phyloP scores from a whole-genome alignment of 2,113 vertebrate genomes.

The Aix galericulata region DNA sequence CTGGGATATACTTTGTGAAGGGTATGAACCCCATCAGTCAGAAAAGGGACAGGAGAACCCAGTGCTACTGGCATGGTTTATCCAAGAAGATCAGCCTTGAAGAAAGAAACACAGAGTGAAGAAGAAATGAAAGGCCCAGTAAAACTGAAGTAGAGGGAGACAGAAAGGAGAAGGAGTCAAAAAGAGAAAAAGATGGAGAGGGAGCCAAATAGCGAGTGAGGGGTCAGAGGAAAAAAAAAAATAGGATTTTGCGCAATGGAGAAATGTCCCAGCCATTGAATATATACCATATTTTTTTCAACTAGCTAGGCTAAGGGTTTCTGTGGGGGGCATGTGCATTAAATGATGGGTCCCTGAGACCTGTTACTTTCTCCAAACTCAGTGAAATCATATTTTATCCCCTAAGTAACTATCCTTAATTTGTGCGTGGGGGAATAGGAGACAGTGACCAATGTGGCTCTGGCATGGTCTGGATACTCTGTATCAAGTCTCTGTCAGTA shows the following conservation, averaged over 20 bases:
- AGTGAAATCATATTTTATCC: not conserved
- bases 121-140: not conserved
- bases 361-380: not conserved
- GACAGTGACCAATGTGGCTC: not conserved
- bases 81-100: not conserved
- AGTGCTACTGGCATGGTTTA: not conserved
- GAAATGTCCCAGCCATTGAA: not conserved
- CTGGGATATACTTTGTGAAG: not conserved
- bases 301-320: not conserved
- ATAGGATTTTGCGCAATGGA: not conserved
- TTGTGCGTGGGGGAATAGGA: not conserved
- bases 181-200: not conserved
- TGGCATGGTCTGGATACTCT: not conserved
- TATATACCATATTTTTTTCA: not conserved
- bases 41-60: not conserved
- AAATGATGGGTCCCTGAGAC: not conserved
- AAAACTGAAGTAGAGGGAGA: not conserved
- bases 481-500: not conserved
- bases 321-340: not conserved
- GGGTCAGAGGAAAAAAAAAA: not conserved
- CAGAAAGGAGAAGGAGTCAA: not conserved
- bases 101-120: not conserved
- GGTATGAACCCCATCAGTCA: not conserved
- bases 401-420: not conserved
- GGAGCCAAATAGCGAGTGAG: not conserved